Evolutionary conservation across 2,113 vertebrate genomes (phyloP).

Genomic region (Brachyhypopomus gauderio): DNA sequence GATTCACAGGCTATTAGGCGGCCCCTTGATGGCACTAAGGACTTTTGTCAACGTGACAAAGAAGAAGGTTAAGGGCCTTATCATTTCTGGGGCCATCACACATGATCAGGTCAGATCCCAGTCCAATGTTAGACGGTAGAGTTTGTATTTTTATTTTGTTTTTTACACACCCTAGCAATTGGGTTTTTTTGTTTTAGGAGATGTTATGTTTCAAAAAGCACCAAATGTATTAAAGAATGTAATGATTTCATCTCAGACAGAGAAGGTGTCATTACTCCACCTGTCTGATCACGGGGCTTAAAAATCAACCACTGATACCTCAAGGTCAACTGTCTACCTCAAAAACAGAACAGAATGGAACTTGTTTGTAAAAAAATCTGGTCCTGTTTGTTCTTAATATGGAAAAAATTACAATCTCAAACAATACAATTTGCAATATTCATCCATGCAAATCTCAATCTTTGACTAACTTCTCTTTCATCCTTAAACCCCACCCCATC

Average conservation of each 20-base stretch:
- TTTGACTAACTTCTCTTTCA: neutral
- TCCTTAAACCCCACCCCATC: neutral
- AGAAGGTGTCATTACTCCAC: neutral
- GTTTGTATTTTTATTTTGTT: too few species aligned
- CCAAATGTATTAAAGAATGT: neutral
- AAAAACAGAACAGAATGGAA: neutral
- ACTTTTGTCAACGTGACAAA: slow-evolving; percentile 57
- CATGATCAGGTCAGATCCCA: slow-evolving; percentile 32
- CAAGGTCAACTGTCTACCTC: neutral
- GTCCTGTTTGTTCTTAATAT: neutral
- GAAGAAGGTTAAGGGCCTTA: slow-evolving; percentile 40
- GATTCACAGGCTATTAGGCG: slow-evolving; percentile 57
- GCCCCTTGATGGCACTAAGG: slow-evolving; percentile 53
- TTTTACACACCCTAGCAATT: neutral
- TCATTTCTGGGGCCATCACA: slow-evolving; percentile 23
- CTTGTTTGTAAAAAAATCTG: neutral
- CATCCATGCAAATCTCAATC: neutral
- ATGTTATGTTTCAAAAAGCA: neutral
- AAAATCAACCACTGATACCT: neutral
- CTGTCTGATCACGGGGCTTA: neutral
- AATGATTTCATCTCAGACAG: neutral
- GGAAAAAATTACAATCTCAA: neutral
- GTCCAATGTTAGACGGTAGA: neutral
- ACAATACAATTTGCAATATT: too few species aligned
- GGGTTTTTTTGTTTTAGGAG: neutral